Evolutionary conservation across 2,888 invertebrate species (phyloP), one percentile per base, ranked within the genome.

Genomic region (Tuberolachnus salignus): DNA sequence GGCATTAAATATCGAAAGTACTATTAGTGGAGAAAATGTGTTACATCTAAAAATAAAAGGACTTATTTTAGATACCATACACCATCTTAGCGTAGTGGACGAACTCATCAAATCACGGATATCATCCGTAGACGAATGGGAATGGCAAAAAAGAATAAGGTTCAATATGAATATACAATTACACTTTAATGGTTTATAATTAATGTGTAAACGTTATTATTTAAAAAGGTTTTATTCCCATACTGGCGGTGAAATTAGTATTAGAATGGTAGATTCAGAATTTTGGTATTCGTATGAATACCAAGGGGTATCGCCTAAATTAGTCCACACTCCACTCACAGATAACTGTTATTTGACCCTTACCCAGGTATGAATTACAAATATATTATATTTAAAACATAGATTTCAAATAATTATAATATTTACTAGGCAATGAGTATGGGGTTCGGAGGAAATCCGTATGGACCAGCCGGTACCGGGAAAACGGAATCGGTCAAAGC

Each of bases 401-500:
- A 16, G 19, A 75, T 46, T 46, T 49, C 1, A 63, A 57, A 34
- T 42, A 6, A 11, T 8, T 4, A 34, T 82, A 57, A 63, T 87
- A 84, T 61, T 61, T 4, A 23, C 4, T 85, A 91, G 91, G 95
- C 96, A 3, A 92, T 98, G 90, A 92, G 94, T 84, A 91, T 98
- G 86, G 98, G 98, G 0, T 88, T 98, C 83, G 98, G 98, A 80
- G 99, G 98, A 11, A 99, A 99, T 87, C 98, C 98, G 0, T 98
- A 98, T 84, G 99, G 99, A 0, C 98, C 98, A 1, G 99, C 99
- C 23, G 99, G 99, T 78, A 99, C 98, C 0, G 98, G 98, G 0
- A 99, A 99, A 88, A 99, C 98, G 0, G 98, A 99, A 86, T 97
- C 97, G 26, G 97, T 99, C 0, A 99, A 99, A 87, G 96, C 97